phyloP scores from a whole-genome alignment of 2,113 vertebrate genomes.

The Indicator maculatus region DNA sequence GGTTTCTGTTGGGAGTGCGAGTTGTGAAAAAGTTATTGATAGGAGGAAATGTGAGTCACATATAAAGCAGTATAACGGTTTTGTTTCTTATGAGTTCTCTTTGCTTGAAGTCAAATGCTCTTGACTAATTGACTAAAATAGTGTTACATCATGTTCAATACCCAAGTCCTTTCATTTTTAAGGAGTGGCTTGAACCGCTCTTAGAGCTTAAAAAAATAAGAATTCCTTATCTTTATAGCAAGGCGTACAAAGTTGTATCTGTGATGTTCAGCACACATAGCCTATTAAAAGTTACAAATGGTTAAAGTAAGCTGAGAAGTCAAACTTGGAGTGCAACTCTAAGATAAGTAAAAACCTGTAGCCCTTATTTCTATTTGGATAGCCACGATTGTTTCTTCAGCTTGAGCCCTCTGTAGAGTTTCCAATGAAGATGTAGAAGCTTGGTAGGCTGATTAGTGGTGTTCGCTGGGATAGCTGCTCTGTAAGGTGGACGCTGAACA shows the following conservation, averaged over 20 bases:
- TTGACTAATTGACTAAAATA: background rate
- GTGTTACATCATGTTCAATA: background rate
- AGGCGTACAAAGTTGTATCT: background rate
- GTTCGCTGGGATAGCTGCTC: background rate
- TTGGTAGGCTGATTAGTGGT: background rate
- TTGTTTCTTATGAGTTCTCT: background rate
- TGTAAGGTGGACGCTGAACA: background rate
- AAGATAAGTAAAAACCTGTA: background rate
- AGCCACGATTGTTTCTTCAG: background rate
- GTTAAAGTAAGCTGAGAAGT: background rate
- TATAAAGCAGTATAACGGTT: background rate
- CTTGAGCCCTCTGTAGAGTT: background rate
- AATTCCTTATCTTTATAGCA: background rate
- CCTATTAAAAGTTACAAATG: background rate
- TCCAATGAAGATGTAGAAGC: background rate
- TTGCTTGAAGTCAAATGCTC: background rate
- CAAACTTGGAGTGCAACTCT: background rate
- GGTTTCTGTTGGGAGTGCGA: background rate
- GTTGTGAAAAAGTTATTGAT: background rate
- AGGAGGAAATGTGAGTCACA: background rate
- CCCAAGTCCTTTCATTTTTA: background rate
- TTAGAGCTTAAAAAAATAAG: background rate
- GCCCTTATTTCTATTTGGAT: background rate
- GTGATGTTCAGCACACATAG: fast-evolving
- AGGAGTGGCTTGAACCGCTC: background rate